Evolutionary conservation across 2,797 vertebrate genomes (phyloP).

Genomic region (Babyrousa celebensis): DNA sequence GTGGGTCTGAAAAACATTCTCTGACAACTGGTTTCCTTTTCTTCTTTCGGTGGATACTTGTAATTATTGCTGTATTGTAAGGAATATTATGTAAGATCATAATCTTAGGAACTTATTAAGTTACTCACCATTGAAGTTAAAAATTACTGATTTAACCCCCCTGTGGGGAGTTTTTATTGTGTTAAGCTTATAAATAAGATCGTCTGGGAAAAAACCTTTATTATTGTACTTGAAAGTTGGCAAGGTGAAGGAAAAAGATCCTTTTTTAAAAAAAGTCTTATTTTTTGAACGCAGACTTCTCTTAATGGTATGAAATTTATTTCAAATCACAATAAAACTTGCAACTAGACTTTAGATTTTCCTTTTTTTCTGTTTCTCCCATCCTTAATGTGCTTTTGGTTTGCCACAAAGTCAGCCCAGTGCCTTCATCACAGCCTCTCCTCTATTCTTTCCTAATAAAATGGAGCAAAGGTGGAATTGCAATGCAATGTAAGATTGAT

Average conservation of each 20-base stretch:
- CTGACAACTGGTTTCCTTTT: constrained; percentile 48
- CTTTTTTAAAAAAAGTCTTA: constrained; percentile 51
- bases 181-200: constrained; percentile 37
- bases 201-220: constrained; percentile 26
- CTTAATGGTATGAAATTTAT: constrained; percentile 60
- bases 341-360: neutral
- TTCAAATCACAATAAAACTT: constrained; percentile 42
- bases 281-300: constrained; percentile 18
- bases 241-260: constrained; percentile 55
- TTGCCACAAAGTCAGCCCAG: neutral
- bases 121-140: constrained; percentile 43
- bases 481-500: neutral
- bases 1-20: constrained; percentile 47
- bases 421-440: neutral
- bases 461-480: neutral
- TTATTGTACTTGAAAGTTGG: constrained; percentile 52
- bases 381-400: constrained; percentile 16
- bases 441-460: neutral
- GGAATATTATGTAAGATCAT: constrained; percentile 46
- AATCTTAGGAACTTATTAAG: constrained; percentile 65
- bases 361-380: neutral
- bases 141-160: neutral
- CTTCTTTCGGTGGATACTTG: constrained; percentile 21
- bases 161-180: constrained; percentile 52
- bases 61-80: constrained; percentile 63